These are phyloP conservation scores for Ariopsis seemanni DNA, from an alignment of 2,113 vertebrate species.

Conservation along the genomic window DNA sequence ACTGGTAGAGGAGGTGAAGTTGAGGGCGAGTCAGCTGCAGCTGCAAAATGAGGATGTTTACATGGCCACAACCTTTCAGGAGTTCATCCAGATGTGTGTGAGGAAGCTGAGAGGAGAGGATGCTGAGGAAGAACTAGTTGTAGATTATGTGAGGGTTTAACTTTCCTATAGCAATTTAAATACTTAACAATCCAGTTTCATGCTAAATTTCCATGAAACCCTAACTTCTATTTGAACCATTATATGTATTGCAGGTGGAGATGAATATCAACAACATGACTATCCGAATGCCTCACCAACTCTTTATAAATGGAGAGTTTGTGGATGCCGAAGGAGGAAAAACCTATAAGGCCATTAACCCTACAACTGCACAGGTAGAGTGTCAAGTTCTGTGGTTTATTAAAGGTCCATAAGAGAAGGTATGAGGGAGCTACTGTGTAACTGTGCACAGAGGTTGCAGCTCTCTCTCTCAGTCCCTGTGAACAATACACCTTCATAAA, in stretches of 20 bases:
- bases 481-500: background rate
- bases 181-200: background rate
- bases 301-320: constrained; percentile 80
- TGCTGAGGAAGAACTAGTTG: constrained; percentile 65
- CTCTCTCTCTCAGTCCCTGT: background rate
- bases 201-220: background rate
- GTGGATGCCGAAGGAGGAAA: constrained; percentile 75
- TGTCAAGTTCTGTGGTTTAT: background rate
- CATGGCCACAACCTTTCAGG: constrained; percentile 84
- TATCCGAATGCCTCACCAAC: constrained; percentile 77
- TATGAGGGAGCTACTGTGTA: background rate
- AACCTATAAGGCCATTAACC: constrained; percentile 79
- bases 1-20: constrained; percentile 83
- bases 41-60: constrained; percentile 86
- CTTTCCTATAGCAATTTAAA: background rate
- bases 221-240: background rate
- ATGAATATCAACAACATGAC: constrained; percentile 76
- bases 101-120: constrained; percentile 80
- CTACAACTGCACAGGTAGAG: constrained; percentile 66
- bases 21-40: constrained; percentile 74
- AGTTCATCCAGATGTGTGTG: constrained; percentile 84
- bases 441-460: background rate
- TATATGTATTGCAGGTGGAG: constrained; percentile 67
- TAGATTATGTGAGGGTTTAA: constrained; percentile 74
- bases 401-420: background rate